phyloP scores from a whole-genome alignment of 2,797 vertebrate genomes.

The Falco cherrug region DNA sequence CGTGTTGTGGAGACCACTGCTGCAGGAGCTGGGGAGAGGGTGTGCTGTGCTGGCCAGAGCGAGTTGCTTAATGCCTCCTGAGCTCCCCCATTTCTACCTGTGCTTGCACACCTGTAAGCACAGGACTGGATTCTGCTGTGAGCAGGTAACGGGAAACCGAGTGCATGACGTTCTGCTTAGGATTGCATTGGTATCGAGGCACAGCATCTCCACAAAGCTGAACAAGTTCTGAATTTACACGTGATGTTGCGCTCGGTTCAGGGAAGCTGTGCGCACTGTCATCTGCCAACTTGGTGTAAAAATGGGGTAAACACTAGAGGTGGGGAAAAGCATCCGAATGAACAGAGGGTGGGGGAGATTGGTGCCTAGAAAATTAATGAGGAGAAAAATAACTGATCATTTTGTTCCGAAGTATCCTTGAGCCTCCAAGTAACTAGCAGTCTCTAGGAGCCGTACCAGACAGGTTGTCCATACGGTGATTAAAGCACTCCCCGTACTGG shows the following conservation, averaged over 20 bases:
- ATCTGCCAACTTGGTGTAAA: neutral
- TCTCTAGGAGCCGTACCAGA: neutral
- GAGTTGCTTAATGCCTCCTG: neutral
- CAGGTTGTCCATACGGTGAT: fast-evolving
- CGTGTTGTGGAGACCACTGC: neutral
- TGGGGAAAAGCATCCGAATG: neutral
- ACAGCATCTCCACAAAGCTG: neutral
- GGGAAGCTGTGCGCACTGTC: fast-evolving
- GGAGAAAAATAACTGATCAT: neutral
- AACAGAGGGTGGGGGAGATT: neutral
- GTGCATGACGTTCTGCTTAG: neutral
- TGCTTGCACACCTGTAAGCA: fast-evolving
- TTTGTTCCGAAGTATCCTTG: neutral
- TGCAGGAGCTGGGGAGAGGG: neutral
- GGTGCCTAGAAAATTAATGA: neutral
- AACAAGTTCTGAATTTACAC: neutral
- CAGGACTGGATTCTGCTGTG: neutral
- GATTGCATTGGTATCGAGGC: neutral
- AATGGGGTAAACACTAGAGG: neutral
- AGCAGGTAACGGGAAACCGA: neutral
- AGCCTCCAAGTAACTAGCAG: neutral
- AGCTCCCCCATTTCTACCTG: neutral
- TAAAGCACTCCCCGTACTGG: neutral
- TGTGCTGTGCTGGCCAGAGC: neutral
- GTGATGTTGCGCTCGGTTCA: fast-evolving